Base-by-base conservation (phyloP, 2,113 vertebrate species). In the Saimiri boliviensis region DNA sequence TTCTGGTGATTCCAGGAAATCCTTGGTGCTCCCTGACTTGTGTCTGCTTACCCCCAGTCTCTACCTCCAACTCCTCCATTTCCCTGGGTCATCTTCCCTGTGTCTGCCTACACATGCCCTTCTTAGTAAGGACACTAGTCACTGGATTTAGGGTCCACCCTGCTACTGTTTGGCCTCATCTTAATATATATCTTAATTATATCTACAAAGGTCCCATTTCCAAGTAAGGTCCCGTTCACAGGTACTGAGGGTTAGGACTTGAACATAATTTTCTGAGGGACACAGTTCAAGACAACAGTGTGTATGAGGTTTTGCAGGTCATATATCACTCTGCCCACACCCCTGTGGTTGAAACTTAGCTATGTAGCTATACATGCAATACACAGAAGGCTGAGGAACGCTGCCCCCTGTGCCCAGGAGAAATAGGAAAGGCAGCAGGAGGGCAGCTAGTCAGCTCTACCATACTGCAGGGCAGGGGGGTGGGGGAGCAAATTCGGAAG, bases 171-270 rank as follows among this genome's bases (percentile, higher is more conserved):
- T 11, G 27, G 52, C 42, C 4, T 87, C 70, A 40, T 35, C 52
- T 86, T 63, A 63, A 76, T 19, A 30, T 83, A 45, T 10, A 27
- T 45, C 71, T 86, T 63, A 35, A 52, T 5, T 2, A 42, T 16
- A 77, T 23, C 60, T 76, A 4, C 42, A 37, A 94, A 92, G 70
- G 63, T 21, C n/a, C 82, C 4, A 49, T 66, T 97, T 86, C 81
- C 25, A 82, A 71, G 76, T 13, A 74, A 63, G 49, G 37, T 81
- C 63, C 84, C 8, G 5, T 25, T 95, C 60, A 27, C 1, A 19
- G 70, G 27, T 47, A n/a, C 2, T 1, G 11, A 77, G 45, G 17
- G 37, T 16, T 52, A 83, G 81, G 70, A 83, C 6, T 5, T 42
- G 2, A 74, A 71, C 16, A 8, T 25, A 47, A 19, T 19, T 45